Base-by-base conservation (phyloP, 2,113 vertebrate genomes). In the Raja brachyura region DNA sequence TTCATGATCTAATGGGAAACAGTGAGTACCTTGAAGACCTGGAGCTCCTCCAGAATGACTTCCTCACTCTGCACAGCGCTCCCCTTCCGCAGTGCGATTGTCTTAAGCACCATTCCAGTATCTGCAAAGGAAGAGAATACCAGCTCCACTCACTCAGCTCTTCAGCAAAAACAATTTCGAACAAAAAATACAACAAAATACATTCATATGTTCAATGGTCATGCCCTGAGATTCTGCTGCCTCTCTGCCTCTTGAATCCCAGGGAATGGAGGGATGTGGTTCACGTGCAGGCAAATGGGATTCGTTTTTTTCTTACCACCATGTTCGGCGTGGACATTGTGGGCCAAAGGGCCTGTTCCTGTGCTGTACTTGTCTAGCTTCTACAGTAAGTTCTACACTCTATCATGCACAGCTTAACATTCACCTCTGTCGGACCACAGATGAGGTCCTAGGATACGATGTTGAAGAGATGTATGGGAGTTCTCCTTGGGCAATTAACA, bases 31-130 rank as follows among this genome's bases (percentile, higher is more conserved):
- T 99, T 99, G 93, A 99, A 99, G 94, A 99, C 96, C 94, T 98
- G 98, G 70, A 99, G 95, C 94, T 99, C 98, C 94, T 99, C 98
- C 94, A 99, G 95, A n/a, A 98, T 94, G 0, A 98, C 95, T 86
- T 98, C 98, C 93, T 99, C 98, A 0, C 95, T 95, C 13, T 93
- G 93, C 9, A 95, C 94, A 0, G 94, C 96, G 95, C 95, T 97
- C 0, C 93, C 96, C 79, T 93, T 95, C 90, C 96, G 97, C 93
- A 97, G 94, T 5, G 97, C 96, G 5, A 98, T 97, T 93, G 98
- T 96, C 95, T 99, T 99, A 94, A 99, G 94, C 61, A 99, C 97
- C 0, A 96, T 97, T 11, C 98, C 98, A 0, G 96, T 93, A 13
- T 99, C 98, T 99, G 95, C 0, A 0, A 16, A 20, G 74, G 93